Evolutionary conservation across 2,888 invertebrate species (phyloP).

Genomic region (Eutolmus rufibarbis): DNA sequence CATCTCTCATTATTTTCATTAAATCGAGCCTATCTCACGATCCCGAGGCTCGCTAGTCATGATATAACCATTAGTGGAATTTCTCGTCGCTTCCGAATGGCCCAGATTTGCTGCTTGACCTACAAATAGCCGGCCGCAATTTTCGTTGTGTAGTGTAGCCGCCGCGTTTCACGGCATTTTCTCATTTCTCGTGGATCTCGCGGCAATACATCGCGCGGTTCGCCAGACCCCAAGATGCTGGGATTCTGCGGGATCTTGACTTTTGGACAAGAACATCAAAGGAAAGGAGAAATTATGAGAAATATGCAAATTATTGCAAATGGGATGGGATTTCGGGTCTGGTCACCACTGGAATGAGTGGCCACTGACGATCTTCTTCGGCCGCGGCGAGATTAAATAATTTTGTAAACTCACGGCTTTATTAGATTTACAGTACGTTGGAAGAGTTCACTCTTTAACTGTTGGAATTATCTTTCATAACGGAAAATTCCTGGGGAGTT

Average conservation of each 20-base stretch:
- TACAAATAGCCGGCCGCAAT: slow-evolving; percentile 41
- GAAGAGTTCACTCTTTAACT: not conserved
- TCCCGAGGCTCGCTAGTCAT: not conserved
- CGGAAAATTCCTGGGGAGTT: not conserved
- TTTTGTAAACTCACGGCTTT: not conserved
- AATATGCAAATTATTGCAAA: slow-evolving; percentile 29
- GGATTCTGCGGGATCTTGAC: slow-evolving; percentile 20
- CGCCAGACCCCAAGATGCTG: not conserved
- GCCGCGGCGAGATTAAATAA: not conserved
- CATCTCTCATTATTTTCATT: not conserved
- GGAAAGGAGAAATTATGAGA: slow-evolving; percentile 8
- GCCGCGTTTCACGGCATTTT: slow-evolving; percentile 3
- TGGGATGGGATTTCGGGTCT: not conserved
- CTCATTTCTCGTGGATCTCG: slow-evolving; percentile 5
- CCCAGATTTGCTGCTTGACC: slow-evolving; percentile 42
- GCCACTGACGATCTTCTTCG: not conserved
- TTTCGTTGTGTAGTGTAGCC: slow-evolving; percentile 4
- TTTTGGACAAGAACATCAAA: slow-evolving; percentile 1
- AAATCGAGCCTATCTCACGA: slow-evolving; percentile 28
- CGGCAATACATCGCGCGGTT: not conserved
- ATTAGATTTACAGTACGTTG: not conserved
- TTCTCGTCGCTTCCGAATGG: slow-evolving; percentile 39
- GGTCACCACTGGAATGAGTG: not conserved
- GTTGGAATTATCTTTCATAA: not conserved
- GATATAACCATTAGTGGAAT: slow-evolving; percentile 34